Conservation (phyloP, 2,113 vertebrate genomes). For the Nibea coibor region DNA sequence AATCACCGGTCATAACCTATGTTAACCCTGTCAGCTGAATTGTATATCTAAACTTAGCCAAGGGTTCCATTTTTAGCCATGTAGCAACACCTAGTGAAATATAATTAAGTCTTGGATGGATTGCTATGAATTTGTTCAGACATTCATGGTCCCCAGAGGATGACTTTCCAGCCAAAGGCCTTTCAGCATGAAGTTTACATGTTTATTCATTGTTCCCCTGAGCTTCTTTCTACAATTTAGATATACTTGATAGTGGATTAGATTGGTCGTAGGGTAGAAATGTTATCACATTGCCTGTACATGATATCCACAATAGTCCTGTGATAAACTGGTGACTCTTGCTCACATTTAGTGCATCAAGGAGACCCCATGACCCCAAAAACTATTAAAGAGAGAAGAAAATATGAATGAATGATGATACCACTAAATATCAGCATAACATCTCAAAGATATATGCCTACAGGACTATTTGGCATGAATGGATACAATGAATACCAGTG, state of each 20-base stretch:
- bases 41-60: neutral
- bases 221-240: neutral
- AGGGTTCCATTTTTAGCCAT: neutral
- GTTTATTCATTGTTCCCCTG: neutral
- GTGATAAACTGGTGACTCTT: conserved; percentile 26
- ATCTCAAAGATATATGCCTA: neutral
- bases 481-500: neutral
- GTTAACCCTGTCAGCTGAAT: neutral
- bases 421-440: neutral
- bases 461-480: neutral
- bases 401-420: neutral
- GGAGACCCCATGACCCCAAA: neutral
- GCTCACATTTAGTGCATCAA: neutral
- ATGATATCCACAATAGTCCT: conserved; percentile 10
- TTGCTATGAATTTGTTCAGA: neutral
- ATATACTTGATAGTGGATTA: neutral
- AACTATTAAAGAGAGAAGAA: neutral
- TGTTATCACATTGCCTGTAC: neutral
- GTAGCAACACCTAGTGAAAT: neutral
- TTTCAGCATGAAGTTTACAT: neutral
- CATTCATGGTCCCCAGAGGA: neutral
- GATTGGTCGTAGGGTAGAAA: neutral
- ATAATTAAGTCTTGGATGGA: neutral
- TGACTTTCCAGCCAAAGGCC: neutral
- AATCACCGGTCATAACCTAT: neutral